phyloP scores from a whole-genome alignment of 1,140 invertebrate genomes.

The Gryon sp. region DNA sequence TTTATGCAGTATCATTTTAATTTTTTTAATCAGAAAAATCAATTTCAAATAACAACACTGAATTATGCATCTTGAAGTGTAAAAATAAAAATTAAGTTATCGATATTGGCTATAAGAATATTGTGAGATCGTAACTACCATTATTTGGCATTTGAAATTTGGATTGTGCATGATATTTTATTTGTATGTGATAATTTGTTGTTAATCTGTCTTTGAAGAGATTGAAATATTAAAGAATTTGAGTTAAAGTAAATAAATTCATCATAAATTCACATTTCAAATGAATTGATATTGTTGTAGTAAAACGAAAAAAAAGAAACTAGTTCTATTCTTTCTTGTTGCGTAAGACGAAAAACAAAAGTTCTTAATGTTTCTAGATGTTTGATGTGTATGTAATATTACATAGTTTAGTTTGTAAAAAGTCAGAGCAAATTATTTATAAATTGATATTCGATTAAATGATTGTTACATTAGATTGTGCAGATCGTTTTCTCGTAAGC shows the following conservation, averaged over 20 bases:
- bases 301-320: too few species aligned
- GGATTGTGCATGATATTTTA: constrained; percentile 47
- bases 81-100: constrained; percentile 57
- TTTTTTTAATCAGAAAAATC: neutral
- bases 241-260: constrained; percentile 19
- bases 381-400: constrained; percentile 49
- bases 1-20: neutral
- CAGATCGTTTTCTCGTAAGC: constrained; percentile 54
- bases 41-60: constrained; percentile 38
- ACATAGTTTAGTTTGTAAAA: constrained; percentile 70
- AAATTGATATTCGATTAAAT: constrained; percentile 76
- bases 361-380: constrained; percentile 47
- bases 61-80: constrained; percentile 32
- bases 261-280: neutral
- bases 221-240: constrained; percentile 46
- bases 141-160: constrained; percentile 47
- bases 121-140: constrained; percentile 31
- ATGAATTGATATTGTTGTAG: constrained; percentile 37
- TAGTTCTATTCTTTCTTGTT: constrained; percentile 14
- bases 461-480: constrained; percentile 73
- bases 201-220: constrained; percentile 33
- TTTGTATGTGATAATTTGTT: constrained; percentile 55
- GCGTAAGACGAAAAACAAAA: constrained; percentile 21
- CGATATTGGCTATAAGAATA: constrained; percentile 48
- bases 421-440: constrained; percentile 74